phyloP scores from a whole-genome alignment of 2,888 invertebrate genomes.

The Biston stratarius region DNA sequence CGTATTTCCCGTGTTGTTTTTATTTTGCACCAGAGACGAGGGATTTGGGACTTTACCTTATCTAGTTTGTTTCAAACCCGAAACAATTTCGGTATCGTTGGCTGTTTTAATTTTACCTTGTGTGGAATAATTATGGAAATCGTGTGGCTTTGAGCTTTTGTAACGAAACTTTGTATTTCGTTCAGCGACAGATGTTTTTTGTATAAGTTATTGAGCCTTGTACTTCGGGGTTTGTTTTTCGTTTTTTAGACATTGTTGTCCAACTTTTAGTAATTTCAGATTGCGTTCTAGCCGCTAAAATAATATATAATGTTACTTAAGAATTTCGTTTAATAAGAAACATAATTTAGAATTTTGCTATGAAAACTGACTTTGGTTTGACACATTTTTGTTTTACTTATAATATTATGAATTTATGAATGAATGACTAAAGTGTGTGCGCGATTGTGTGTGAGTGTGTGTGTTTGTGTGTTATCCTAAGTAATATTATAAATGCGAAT shows the following conservation, averaged over 20 bases:
- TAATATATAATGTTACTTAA: not conserved
- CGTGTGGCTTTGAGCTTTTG: constrained; percentile 10
- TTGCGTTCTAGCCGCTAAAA: not conserved
- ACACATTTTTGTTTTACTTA: no score
- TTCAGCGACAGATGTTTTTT: constrained; percentile 13
- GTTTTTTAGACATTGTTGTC: not conserved
- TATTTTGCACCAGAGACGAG: constrained; percentile 6
- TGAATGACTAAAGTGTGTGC: no score
- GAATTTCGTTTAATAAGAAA: no score
- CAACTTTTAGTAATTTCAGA: no score
- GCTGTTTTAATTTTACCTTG: constrained; percentile 21
- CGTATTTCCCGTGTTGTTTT: not conserved
- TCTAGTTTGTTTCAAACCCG: constrained; percentile 13
- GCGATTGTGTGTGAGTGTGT: no score
- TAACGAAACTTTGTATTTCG: constrained; percentile 11
- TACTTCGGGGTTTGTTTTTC: not conserved
- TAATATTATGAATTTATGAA: no score
- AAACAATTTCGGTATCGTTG: constrained; percentile 26
- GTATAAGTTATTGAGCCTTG: constrained; percentile 5
- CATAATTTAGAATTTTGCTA: no score
- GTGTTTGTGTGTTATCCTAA: no score
- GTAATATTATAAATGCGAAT: no score
- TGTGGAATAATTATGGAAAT: constrained; percentile 25
- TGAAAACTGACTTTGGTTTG: no score
- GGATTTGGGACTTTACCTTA: constrained; percentile 12